Percentiles rank a stretch among this genome's conserved stretches.
phyloP scores from a whole-genome alignment of 2,797 vertebrate species.

The Sebastes itinus region DNA sequence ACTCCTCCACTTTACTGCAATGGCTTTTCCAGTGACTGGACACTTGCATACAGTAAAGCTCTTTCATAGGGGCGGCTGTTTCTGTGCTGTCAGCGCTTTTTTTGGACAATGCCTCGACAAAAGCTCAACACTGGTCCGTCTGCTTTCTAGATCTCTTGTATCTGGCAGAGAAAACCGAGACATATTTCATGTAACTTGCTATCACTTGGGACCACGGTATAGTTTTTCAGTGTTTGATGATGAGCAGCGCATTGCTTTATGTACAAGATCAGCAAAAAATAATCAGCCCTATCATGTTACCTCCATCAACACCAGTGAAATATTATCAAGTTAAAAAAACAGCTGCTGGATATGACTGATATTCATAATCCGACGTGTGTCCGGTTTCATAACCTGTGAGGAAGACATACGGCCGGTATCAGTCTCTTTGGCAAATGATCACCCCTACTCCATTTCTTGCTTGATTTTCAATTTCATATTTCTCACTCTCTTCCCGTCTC shows the following conservation, averaged over 20 bases:
- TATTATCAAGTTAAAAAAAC: conserved; percentile 58
- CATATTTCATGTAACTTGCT: conserved; percentile 47
- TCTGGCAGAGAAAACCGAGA: conserved; percentile 37
- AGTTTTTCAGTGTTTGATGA: conserved; percentile 39
- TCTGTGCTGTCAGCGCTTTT: conserved; percentile 62
- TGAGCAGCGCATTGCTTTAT: conserved; percentile 12
- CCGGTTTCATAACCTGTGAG: conserved; percentile 57
- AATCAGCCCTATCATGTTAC: conserved; percentile 64
- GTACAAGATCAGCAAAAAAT: conserved; percentile 67
- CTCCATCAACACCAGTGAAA: conserved; percentile 59
- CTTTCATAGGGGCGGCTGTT: conserved; percentile 37
- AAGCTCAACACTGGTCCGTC: conserved; percentile 37
- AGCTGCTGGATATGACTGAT: conserved; percentile 58
- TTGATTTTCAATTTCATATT: conserved; percentile 52
- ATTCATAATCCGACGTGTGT: conserved; percentile 44
- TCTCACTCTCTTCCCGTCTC: conserved; percentile 36
- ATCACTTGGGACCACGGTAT: conserved; percentile 35
- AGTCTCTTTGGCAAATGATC: conserved; percentile 48
- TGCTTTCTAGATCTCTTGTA: conserved; percentile 58
- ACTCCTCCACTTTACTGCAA: conserved; percentile 65
- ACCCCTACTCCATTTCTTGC: conserved; percentile 41
- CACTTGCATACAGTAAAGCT: conserved; percentile 55
- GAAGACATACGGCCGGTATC: conserved; percentile 39
- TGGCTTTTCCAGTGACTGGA: conserved; percentile 77
- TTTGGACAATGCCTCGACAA: conserved; percentile 54